phyloP scores from a whole-genome alignment of 2,113 vertebrate genomes.

The Rissa tridactyla region DNA sequence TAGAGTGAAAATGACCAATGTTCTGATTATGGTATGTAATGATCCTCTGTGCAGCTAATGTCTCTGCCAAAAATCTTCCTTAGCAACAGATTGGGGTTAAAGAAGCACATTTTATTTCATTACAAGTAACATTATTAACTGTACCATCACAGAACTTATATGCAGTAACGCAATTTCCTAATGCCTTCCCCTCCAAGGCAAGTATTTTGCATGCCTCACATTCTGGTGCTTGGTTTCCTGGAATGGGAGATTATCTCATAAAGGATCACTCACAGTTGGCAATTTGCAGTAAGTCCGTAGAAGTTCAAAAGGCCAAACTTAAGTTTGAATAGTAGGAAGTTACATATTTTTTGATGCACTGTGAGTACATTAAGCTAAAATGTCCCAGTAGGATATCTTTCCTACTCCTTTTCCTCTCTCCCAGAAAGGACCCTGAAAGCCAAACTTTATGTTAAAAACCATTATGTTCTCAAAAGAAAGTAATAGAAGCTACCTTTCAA shows the following conservation, averaged over 20 bases:
- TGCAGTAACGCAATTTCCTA: neutral
- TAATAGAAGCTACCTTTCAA: neutral
- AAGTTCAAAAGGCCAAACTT: neutral
- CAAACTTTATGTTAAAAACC: neutral
- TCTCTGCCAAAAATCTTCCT: neutral
- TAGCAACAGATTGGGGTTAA: neutral
- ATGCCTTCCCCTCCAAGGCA: neutral
- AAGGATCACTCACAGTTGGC: accelerated
- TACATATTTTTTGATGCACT: neutral
- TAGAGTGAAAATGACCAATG: neutral
- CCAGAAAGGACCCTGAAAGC: neutral
- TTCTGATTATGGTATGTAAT: neutral
- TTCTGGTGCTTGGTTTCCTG: neutral
- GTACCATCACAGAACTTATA: neutral
- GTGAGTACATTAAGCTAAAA: neutral
- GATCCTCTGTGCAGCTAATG: neutral
- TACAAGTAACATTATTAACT: neutral
- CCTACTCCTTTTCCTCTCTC: neutral
- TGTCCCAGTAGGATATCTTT: neutral
- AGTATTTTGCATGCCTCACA: neutral
- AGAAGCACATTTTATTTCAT: neutral
- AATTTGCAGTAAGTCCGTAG: neutral
- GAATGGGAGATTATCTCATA: neutral
- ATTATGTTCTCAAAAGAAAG: neutral
- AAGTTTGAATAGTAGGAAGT: neutral